Base-by-base conservation (phyloP, 1,140 invertebrate genomes). In the Aphaenogaster rudis region DNA sequence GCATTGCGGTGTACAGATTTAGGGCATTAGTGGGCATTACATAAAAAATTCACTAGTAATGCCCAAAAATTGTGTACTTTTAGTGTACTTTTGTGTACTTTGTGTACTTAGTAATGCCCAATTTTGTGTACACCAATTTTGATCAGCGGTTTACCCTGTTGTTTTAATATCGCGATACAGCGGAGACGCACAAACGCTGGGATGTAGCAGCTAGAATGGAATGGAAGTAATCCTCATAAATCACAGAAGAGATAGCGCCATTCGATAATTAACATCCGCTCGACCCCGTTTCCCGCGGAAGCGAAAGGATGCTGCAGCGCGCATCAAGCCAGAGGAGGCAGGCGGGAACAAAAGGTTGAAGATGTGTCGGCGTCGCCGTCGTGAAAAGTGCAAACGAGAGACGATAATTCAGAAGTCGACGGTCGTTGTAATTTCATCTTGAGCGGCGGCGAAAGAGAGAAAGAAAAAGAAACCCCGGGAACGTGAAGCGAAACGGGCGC, bases 341-440 rank as follows among this genome's bases (percentile, higher is more conserved):
- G 42, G 28, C 13, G 59, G 33, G 28, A 33, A 84, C 76, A 71
- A 82, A 54, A 80, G 79, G 82, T 84, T 87, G 72, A 50, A 74
- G 80, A 84, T 84, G 42, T 67, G 63, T 81, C 78, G 48, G 21
- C 36, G 64, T 57, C 45, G 63, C 48, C 82, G 54, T 66, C 54
- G 61, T 50, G 63, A 80, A 80, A 86, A 82, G 57, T 57, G 81
- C 69, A 71, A 84, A 78, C 86, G 71, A 63, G 82, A 21, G 36
- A 69, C 78, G 57, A 86, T 88, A 71, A 59, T 77, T 84, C 42
- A 86, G 71, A 87, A 72, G 80, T 85, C 50, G 66, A 45, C 64
- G 84, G 78, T 86, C 64, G 76, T 86, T 69, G 82, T 88, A 91
- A 92, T 91, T 92, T 91, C 87, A 88, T 91, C 79, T 84, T 50